phyloP scores from a whole-genome alignment of 2,888 invertebrate genomes.

The Hyppa rectilinea region DNA sequence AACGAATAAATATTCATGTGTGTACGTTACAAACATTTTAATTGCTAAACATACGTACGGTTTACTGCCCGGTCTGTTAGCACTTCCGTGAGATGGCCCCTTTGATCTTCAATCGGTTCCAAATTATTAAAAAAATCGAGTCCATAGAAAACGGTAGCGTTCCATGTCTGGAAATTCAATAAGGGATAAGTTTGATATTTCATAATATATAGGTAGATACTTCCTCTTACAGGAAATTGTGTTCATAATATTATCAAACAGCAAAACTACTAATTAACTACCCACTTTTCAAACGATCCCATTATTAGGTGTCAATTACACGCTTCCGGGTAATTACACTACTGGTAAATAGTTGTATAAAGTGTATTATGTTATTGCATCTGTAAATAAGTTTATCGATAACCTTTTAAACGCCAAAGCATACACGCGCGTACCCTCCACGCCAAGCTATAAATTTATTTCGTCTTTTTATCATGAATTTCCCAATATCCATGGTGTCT shows the following conservation, averaged over 20 bases:
- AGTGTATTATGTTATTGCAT: background rate
- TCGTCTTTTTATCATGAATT: too few species aligned
- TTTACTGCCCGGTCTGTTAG: conserved; percentile 72
- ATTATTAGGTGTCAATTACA: conserved; percentile 1
- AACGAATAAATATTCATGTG: conserved; percentile 34
- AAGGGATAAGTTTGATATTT: background rate
- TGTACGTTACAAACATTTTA: conserved; percentile 35
- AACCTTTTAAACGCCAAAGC: too few species aligned
- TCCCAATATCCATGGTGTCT: too few species aligned
- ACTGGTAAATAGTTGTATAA: background rate
- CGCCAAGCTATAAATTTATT: too few species aligned
- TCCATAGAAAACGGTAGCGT: conserved; percentile 71
- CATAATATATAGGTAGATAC: background rate
- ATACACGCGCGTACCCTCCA: too few species aligned
- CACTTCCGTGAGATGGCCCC: conserved; percentile 73
- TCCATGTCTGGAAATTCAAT: conserved; percentile 69
- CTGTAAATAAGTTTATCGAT: too few species aligned
- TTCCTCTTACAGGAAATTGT: conserved; percentile 9
- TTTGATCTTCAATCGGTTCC: conserved; percentile 69
- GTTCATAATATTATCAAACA: background rate
- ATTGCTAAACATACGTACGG: conserved; percentile 64
- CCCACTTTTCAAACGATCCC: background rate
- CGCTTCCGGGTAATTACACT: background rate
- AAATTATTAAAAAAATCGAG: conserved; percentile 73
- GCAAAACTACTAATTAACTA: background rate